Conservation (phyloP, 2,113 vertebrate genomes). For the Neolamprologus falcicula region DNA sequence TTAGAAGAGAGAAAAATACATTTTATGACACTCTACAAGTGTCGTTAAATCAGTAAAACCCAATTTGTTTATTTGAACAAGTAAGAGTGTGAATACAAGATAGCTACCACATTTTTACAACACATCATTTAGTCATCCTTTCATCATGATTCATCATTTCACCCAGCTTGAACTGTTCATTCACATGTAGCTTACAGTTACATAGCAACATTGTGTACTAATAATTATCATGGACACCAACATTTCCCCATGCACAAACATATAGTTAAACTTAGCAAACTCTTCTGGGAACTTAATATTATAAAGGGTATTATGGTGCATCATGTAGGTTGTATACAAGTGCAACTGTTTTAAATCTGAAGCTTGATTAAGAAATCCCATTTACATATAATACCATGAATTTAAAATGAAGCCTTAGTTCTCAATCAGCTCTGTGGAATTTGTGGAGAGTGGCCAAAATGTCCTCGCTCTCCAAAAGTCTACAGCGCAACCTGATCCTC, state of each 20-base stretch:
- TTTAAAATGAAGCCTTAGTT: background rate
- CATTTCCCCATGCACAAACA: background rate
- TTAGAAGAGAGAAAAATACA: background rate
- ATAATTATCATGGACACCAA: background rate
- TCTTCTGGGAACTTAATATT: background rate
- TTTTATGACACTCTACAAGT: background rate
- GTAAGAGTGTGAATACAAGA: background rate
- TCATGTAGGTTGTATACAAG: background rate
- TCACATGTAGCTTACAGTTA: background rate
- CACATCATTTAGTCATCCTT: background rate
- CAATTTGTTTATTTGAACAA: background rate
- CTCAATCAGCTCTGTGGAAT: background rate
- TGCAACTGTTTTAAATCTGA: background rate
- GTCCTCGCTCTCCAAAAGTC: background rate
- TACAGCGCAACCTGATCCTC: background rate
- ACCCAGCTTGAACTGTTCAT: background rate
- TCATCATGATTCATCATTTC: background rate
- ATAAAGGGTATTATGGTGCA: fast-evolving
- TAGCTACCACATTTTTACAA: background rate
- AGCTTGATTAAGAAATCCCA: background rate
- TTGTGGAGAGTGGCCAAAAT: background rate
- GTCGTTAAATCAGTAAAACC: background rate
- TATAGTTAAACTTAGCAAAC: background rate
- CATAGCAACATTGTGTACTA: background rate
- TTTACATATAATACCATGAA: background rate